Evolutionary conservation across 2,888 invertebrate species (phyloP).

Genomic region (Sipha maydis): DNA sequence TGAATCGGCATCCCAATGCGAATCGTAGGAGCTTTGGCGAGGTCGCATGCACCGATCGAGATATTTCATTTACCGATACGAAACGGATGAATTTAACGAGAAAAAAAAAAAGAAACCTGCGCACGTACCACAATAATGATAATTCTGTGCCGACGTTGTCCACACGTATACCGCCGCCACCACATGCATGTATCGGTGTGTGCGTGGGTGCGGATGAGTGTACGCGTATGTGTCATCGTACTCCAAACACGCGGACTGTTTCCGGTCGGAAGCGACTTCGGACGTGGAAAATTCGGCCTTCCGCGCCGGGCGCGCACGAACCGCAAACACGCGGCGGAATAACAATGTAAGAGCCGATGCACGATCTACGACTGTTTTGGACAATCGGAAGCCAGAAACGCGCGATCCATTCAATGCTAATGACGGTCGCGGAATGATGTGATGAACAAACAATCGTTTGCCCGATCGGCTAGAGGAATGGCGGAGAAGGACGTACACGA

Average conservation of each 20-base stretch:
- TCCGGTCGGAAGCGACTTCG: slow-evolving; percentile 50
- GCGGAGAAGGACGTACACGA: too few relatives aligned
- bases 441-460: not conserved
- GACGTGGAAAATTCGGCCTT: slow-evolving; percentile 51
- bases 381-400: slow-evolving; percentile 25
- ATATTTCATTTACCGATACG: not conserved
- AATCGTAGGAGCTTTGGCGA: slow-evolving; percentile 14
- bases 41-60: not conserved
- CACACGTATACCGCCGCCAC: not conserved
- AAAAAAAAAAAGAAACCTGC: not conserved
- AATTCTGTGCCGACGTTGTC: not conserved
- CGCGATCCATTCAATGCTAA: slow-evolving; percentile 58
- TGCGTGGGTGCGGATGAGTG: not conserved
- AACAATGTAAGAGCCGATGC: not conserved
- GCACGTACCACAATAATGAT: not conserved
- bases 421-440: slow-evolving; percentile 2
- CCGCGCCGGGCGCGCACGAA: slow-evolving; percentile 1
- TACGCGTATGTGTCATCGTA: slow-evolving; percentile 6
- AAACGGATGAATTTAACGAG: not conserved
- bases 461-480: not conserved
- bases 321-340: slow-evolving; percentile 11
- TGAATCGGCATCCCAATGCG: not conserved
- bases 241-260: not conserved
- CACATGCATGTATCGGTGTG: too few relatives aligned
- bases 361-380: slow-evolving; percentile 32